A percentile compares a stretch with the other conserved stretches of the same genome.
phyloP scores from a whole-genome alignment of 1,140 invertebrate genomes.

The Lithobius niger region DNA sequence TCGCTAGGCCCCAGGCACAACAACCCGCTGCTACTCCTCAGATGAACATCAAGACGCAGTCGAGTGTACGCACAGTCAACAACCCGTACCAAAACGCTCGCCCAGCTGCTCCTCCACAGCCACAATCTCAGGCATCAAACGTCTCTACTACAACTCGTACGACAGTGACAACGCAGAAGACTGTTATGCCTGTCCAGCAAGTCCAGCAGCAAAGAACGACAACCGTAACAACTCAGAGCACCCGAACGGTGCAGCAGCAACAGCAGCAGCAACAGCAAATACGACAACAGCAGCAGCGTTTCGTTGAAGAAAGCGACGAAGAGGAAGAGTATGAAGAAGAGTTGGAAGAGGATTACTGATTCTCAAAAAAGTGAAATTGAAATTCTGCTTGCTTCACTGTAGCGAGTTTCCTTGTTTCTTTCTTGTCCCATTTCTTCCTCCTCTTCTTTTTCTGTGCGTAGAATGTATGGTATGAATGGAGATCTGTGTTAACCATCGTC shows the following conservation, averaged over 20 bases:
- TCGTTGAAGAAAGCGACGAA: neutral
- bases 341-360: constrained; percentile 10
- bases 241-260: neutral
- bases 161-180: constrained; percentile 1
- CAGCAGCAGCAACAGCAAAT: constrained; percentile 5
- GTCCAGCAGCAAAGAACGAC: neutral
- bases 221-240: neutral
- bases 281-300: neutral
- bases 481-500: no score
- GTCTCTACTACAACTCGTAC: neutral
- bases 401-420: no score
- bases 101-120: neutral
- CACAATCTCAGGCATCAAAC: neutral
- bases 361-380: no score
- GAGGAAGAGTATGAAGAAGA: constrained; percentile 12
- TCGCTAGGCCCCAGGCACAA: neutral
- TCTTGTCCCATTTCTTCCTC: no score
- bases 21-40: neutral
- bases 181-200: neutral
- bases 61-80: constrained; percentile 1
- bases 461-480: no score
- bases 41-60: constrained; percentile 2
- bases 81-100: neutral
- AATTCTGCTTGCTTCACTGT: no score
- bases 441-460: no score